Evolutionary conservation across 2,888 invertebrate genomes (phyloP), one percentile per base, ranked within the genome.

Genomic region (Thecocarcelia acutangulata): DNA sequence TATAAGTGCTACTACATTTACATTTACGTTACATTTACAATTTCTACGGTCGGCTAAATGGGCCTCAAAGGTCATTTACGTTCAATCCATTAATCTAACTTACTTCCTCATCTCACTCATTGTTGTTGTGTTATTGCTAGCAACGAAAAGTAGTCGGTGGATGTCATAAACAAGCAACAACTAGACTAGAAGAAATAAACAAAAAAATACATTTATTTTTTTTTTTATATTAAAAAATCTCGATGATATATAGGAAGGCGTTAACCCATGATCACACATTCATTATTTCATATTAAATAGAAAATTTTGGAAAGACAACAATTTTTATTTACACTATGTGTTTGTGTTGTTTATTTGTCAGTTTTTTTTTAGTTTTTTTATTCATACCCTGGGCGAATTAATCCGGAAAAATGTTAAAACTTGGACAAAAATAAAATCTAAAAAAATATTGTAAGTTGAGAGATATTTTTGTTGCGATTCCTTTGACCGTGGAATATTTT

Each of bases 201-300:
- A 19, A 54, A 59, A 17, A 74, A 24, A n/a, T n/a, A n/a, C n/a
- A n/a, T n/a, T n/a, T 33, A 54, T 61, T 21, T 48, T 9, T 19
- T 69, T 69, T 76, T 76, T 24, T 46, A 13, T 15, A 12, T 33
- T 37, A 46, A 69, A 72, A 84, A 24, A 24, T 24, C 73, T 69
- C 73, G 69, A 79, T 81, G 84, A 84, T 85, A 83, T 83, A 85
- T 84, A 78, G 70, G 74, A 82, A 84, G 84, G 83, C 85, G 84
- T 84, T 85, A 84, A 85, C 84, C 85, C 74, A 63, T 72, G 75
- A 83, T 83, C 83, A 80, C 84, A 83, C 83, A 84, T 80, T 83
- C 70, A 37, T 17, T 66, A 54, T 73, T 73, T 66, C 19, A 15
- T 54, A 70, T 59, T 13, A 37, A 50, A 59, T 46, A 40, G 54